Base-by-base conservation (phyloP, 2,797 vertebrate genomes). In the Threskiornis aethiopicus region DNA sequence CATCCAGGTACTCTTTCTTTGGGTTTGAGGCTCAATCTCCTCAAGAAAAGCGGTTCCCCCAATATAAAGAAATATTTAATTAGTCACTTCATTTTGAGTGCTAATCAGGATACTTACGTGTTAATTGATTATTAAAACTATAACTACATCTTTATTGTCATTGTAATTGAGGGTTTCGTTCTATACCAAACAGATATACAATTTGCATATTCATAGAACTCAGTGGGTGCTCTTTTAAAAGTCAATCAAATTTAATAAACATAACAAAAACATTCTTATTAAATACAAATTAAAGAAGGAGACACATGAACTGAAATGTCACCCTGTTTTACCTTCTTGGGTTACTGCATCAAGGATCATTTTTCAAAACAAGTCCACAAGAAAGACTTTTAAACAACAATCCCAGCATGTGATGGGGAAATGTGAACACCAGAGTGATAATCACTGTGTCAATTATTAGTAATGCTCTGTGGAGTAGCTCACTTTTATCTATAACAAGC, bases 41-140 rank as follows among this genome's bases (percentile, higher is more conserved):
- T n/a, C 29, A 71, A 75, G 57, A 69, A 77, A 91, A 95, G 16
- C 13, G 7, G 31, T 70, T 87, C 64, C 33, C 19, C 55, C 10
- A 5, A 44, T 88, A 26, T 28, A 79, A 85, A 87, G 81, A 81
- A 76, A 52, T 94, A 61, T 89, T 84, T 72, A 81, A 57, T 77
- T 95, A 96, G 42, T 66, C 70, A 84, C 52, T 94, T 75, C 39
- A 85, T 72, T 89, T 95, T 37, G 52, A 96, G 69, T 87, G 72
- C 83, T 96, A 95, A 96, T 93, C 61, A 46, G 75, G 88, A 96
- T 86, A 86, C 55, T 97, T 93, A 91, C 3, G 31, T 61, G 84
- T 87, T 96, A 97, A 96, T 92, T 96, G 87, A 97, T 97, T 95
- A 97, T 87, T 96, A 92, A 96, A 97, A 94, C 91, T 77, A 81